Percentiles rank a stretch among this genome's conserved stretches.
These are phyloP conservation scores for Fistularia tabacaria DNA, from an alignment of 2,797 vertebrate genomes.

Conservation along the genomic window DNA sequence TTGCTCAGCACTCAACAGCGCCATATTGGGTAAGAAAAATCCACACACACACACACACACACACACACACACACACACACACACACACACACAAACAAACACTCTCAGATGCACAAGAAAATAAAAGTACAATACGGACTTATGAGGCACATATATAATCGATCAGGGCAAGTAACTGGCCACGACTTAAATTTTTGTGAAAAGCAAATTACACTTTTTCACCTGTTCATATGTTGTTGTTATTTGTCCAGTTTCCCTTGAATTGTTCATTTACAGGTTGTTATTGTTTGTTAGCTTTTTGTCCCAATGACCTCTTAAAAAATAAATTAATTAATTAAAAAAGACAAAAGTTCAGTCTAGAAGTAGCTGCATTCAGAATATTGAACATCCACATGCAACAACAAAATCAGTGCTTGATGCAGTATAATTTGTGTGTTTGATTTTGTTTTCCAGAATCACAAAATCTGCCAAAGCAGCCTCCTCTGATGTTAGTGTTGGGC, in stretches of 20 bases:
- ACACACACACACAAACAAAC: background rate
- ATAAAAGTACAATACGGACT: background rate
- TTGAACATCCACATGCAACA: background rate
- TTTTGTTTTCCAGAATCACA: conserved; percentile 84
- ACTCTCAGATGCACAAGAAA: background rate
- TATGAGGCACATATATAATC: too few species aligned
- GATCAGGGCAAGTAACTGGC: too few species aligned
- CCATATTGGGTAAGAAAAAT: conserved; percentile 88
- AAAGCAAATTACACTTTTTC: too few species aligned
- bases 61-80: background rate
- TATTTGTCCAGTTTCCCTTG: too few species aligned
- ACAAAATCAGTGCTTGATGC: background rate
- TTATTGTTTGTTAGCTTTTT: too few species aligned
- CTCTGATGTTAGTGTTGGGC: conserved; percentile 92
- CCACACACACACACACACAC: conserved; percentile 1
- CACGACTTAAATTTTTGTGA: too few species aligned
- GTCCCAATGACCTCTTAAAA: too few species aligned
- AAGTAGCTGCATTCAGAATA: background rate
- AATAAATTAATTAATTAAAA: too few species aligned
- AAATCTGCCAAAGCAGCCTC: conserved; percentile 98
- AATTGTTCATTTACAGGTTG: too few species aligned
- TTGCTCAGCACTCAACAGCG: conserved; percentile 96
- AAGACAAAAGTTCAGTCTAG: too few species aligned
- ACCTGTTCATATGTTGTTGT: too few species aligned
- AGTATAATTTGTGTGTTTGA: background rate